Evolutionary conservation across 2,888 invertebrate species (phyloP).

Genomic region (Pristionchus exspectatus): DNA sequence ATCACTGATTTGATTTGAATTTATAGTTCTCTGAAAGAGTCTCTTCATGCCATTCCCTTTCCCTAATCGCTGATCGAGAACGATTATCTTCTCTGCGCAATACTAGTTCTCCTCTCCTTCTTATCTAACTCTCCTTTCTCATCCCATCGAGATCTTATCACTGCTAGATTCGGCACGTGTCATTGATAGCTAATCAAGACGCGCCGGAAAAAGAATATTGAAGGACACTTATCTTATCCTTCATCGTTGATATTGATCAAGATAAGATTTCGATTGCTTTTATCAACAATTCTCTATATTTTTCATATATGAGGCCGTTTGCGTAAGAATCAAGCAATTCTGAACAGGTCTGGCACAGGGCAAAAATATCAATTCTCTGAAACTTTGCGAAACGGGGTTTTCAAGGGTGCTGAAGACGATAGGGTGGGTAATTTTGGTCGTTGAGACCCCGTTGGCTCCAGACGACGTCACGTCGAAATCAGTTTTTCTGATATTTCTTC

Average conservation of each 20-base stretch:
- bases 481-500: no score
- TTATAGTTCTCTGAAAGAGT: not conserved
- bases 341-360: no score
- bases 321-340: no score
- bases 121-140: conserved; percentile 15
- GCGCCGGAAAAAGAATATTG: not conserved
- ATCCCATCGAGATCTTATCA: not conserved
- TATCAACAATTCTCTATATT: no score
- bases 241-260: not conserved
- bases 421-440: no score
- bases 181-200: not conserved
- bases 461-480: no score
- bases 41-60: not conserved
- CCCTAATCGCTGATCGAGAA: not conserved
- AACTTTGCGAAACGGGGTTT: no score
- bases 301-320: no score
- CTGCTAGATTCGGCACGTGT: conserved; percentile 27
- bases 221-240: not conserved
- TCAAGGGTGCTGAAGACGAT: no score
- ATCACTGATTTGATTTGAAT: not conserved
- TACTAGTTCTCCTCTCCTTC: conserved; percentile 22
- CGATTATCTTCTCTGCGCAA: not conserved
- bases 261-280: no score
- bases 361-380: no score
- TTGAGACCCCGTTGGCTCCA: no score